A percentile compares a stretch with the other conserved stretches of the same genome.
Conservation (phyloP, 2,888 invertebrate species). For the Ophraella communa region DNA sequence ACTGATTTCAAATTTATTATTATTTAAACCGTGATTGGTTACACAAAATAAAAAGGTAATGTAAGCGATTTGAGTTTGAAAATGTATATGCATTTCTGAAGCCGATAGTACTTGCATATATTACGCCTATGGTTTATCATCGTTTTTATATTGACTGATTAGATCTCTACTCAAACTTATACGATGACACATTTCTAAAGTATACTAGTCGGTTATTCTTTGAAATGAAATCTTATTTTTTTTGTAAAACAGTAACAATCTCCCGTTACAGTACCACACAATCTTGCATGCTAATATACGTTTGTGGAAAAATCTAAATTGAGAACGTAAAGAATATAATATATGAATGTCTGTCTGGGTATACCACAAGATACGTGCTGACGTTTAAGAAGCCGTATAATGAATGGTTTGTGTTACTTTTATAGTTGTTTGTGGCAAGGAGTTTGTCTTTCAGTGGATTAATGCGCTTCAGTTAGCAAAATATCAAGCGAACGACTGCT, state of each 20-base stretch:
- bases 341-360: constrained; percentile 6
- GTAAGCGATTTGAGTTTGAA: too few species aligned
- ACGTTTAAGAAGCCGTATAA: constrained; percentile 10
- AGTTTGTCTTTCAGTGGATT: constrained; percentile 5
- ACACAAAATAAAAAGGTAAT: too few species aligned
- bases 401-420: constrained; percentile 9
- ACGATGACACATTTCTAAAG: too few species aligned
- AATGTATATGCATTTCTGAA: too few species aligned
- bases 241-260: background rate
- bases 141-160: too few species aligned
- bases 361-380: constrained; percentile 11
- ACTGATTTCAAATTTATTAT: too few species aligned
- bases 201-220: too few species aligned
- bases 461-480: constrained; percentile 7
- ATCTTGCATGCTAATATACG: background rate
- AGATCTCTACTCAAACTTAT: too few species aligned
- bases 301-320: background rate
- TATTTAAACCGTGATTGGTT: too few species aligned
- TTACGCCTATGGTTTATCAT: too few species aligned
- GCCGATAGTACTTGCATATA: too few species aligned
- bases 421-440: constrained; percentile 5
- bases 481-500: background rate
- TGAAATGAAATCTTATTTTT: background rate
- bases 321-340: background rate
- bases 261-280: background rate